Percentiles rank a stretch among this genome's conserved stretches.
Evolutionary conservation across 2,113 vertebrate species (phyloP).

Genomic region (Clarias gariepinus): DNA sequence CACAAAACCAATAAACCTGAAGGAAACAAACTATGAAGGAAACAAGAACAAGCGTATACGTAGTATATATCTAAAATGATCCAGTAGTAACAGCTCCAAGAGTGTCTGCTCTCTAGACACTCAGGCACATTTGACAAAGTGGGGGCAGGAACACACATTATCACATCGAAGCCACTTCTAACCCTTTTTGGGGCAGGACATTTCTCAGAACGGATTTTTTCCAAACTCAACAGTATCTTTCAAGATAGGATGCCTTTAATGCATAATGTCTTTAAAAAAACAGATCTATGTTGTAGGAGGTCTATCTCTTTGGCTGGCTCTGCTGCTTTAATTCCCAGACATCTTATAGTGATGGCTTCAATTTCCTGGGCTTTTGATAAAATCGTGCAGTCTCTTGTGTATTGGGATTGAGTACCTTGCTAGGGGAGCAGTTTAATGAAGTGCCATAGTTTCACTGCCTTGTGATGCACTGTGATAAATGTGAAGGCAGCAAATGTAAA

Average conservation of each 20-base stretch:
- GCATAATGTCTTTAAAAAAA: slow-evolving; percentile 79
- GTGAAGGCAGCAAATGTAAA: slow-evolving; percentile 84
- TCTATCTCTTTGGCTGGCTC: slow-evolving; percentile 84
- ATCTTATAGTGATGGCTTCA: slow-evolving; percentile 94
- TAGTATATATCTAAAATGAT: slow-evolving; percentile 29
- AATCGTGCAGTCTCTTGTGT: slow-evolving; percentile 82
- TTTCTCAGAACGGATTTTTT: slow-evolving; percentile 66
- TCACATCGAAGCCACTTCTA: slow-evolving; percentile 51
- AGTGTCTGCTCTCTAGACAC: slow-evolving; percentile 15
- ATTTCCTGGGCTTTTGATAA: slow-evolving; percentile 95
- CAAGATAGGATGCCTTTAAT: slow-evolving; percentile 73
- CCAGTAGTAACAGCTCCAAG: slow-evolving; percentile 44
- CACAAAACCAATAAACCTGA: not conserved
- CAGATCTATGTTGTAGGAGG: slow-evolving; percentile 87
- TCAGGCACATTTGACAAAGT: slow-evolving; percentile 59
- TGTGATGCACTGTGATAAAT: slow-evolving; percentile 83
- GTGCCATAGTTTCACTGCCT: slow-evolving; percentile 74
- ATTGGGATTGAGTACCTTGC: slow-evolving; percentile 78
- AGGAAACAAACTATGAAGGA: not conserved
- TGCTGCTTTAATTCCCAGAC: slow-evolving; percentile 91
- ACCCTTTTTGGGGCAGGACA: slow-evolving; percentile 52
- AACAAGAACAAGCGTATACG: not conserved
- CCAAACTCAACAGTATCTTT: slow-evolving; percentile 69
- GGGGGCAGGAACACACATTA: slow-evolving; percentile 62
- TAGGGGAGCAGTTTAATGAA: slow-evolving; percentile 80